These are phyloP conservation scores for Thecophora atra DNA, from an alignment of 2,888 invertebrate genomes.

Conservation along the genomic window DNA sequence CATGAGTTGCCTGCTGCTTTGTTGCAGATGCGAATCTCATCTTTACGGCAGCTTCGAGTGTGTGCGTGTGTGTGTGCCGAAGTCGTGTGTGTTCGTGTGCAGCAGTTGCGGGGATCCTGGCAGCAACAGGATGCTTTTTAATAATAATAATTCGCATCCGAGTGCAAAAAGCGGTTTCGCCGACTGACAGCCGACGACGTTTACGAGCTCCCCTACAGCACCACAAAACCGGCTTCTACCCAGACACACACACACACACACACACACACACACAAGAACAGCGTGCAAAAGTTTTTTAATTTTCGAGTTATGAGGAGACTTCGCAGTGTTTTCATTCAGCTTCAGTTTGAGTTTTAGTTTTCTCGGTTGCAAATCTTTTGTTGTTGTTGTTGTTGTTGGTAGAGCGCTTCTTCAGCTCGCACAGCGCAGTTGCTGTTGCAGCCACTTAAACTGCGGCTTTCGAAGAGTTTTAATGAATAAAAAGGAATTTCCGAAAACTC, in stretches of 20 bases:
- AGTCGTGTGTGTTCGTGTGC: constrained; percentile 4
- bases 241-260: constrained; percentile 1
- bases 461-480: too few relatives aligned
- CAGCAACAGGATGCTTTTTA: constrained; percentile 26
- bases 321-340: too few relatives aligned
- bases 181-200: neutral
- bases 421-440: too few relatives aligned
- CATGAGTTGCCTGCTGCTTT: too few relatives aligned
- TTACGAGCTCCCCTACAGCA: neutral
- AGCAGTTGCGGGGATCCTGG: neutral
- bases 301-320: constrained; percentile 22
- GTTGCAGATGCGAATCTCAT: too few relatives aligned
- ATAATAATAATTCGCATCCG: constrained; percentile 15
- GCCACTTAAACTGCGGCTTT: too few relatives aligned
- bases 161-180: neutral
- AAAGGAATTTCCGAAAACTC: too few relatives aligned
- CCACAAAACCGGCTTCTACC: neutral
- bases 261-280: constrained; percentile 4
- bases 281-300: constrained; percentile 27
- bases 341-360: too few relatives aligned
- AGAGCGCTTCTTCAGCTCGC: neutral
- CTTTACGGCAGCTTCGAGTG: too few relatives aligned
- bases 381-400: neutral
- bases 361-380: too few relatives aligned
- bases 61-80: neutral